A percentile compares a stretch with the other conserved stretches of the same genome.
These are phyloP conservation scores for Acanthosepion lycidas DNA, from an alignment of 2,888 invertebrate species.

Conservation along the genomic window DNA sequence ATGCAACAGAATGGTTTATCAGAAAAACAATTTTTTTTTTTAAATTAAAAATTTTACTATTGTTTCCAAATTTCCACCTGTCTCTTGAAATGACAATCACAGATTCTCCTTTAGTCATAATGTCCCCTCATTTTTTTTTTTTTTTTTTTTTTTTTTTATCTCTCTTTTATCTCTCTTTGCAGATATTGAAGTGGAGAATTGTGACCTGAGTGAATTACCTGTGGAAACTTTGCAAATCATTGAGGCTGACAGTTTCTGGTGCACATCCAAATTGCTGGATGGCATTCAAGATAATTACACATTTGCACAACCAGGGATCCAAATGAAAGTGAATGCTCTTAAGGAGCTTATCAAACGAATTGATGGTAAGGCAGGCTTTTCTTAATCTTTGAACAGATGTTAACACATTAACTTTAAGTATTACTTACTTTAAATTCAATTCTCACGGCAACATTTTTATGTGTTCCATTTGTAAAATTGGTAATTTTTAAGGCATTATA, in stretches of 20 bases:
- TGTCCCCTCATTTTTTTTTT: no score
- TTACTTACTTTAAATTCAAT: no score
- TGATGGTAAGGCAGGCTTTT: slow-evolving; percentile 80
- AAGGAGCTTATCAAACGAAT: slow-evolving; percentile 96
- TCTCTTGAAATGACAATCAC: background rate
- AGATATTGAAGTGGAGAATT: slow-evolving; percentile 89
- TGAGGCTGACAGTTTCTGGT: slow-evolving; percentile 99
- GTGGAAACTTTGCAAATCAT: slow-evolving; percentile 88
- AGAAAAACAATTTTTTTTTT: no score
- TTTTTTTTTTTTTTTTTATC: no score
- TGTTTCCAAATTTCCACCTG: no score
- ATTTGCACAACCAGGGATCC: slow-evolving; percentile 99
- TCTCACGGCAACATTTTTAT: no score
- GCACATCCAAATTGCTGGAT: slow-evolving; percentile 95
- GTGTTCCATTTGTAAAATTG: no score
- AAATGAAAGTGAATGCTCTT: slow-evolving; percentile 95
- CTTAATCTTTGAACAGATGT: no score
- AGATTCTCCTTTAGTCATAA: background rate
- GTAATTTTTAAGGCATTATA: no score
- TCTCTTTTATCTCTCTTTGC: slow-evolving; percentile 50
- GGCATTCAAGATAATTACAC: slow-evolving; percentile 99
- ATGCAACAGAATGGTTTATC: no score
- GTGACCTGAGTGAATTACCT: slow-evolving; percentile 85
- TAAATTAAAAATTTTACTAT: no score
- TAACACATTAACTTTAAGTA: no score